Conservation (phyloP, 2,113 vertebrate species). For the Colossoma macropomum region DNA sequence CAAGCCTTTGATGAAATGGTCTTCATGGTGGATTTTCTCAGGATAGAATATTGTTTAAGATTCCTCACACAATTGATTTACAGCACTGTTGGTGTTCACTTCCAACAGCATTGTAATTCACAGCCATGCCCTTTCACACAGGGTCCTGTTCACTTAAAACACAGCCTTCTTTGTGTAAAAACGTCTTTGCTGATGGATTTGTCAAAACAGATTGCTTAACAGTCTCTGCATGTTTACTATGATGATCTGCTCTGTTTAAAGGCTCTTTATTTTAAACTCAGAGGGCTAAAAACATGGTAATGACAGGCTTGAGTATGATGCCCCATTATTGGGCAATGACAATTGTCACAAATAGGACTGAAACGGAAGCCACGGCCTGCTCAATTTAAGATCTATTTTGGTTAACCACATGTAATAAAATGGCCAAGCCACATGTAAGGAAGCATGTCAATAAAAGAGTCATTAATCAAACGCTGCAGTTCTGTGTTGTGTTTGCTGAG, state of each 20-base stretch:
- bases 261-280: constrained; percentile 58
- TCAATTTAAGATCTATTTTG: constrained; percentile 65
- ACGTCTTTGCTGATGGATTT: constrained; percentile 20
- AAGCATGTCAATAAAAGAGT: constrained; percentile 68
- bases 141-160: constrained; percentile 34
- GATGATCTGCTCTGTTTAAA: constrained; percentile 43
- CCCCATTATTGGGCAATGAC: constrained; percentile 60
- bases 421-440: constrained; percentile 75
- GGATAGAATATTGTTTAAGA: no score
- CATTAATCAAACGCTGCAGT: constrained; percentile 68
- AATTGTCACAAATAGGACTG: constrained; percentile 68
- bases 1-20: not conserved
- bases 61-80: not conserved
- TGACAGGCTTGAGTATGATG: constrained; percentile 65
- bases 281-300: constrained; percentile 63
- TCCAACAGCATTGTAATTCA: not conserved
- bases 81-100: not conserved
- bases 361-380: constrained; percentile 60
- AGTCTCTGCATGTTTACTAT: constrained; percentile 50
- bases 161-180: constrained; percentile 38
- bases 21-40: not conserved
- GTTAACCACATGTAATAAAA: constrained; percentile 75
- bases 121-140: not conserved
- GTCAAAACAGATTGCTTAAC: constrained; percentile 52
- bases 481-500: constrained; percentile 68